These are phyloP conservation scores for Mimachlamys varia DNA, from an alignment of 2,888 invertebrate species.

Conservation along the genomic window DNA sequence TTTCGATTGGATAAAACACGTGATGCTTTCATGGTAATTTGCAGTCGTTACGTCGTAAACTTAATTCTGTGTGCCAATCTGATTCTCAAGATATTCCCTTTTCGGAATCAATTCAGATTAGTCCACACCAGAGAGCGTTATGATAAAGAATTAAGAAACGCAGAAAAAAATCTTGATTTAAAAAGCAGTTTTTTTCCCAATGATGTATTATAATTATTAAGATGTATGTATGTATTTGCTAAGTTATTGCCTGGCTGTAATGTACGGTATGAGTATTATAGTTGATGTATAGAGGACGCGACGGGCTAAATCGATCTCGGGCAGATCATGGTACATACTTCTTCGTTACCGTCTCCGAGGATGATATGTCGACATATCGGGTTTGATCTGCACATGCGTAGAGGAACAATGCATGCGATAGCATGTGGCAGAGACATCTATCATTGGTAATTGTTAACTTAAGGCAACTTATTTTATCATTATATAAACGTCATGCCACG, in stretches of 20 bases:
- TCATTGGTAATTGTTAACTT: constrained; percentile 24
- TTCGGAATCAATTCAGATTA: background rate
- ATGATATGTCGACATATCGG: background rate
- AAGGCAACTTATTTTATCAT: constrained; percentile 15
- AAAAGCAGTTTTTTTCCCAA: background rate
- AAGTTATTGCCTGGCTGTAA: background rate
- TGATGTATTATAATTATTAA: background rate
- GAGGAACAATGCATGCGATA: background rate
- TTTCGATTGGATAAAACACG: background rate
- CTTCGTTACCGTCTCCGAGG: background rate
- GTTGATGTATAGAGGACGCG: background rate
- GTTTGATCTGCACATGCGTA: background rate
- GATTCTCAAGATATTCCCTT: background rate
- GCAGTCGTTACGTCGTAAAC: background rate
- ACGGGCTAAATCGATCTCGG: background rate
- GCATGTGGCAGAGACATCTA: background rate
- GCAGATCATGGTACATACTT: background rate
- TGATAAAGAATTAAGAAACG: background rate
- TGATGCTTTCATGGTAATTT: background rate
- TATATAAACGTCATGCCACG: background rate
- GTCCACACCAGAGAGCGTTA: background rate
- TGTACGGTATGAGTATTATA: background rate
- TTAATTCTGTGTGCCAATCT: background rate
- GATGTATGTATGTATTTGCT: background rate
- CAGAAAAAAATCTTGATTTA: background rate